Evolutionary conservation across 2,888 invertebrate genomes (phyloP).

Genomic region (Tipula helvola): DNA sequence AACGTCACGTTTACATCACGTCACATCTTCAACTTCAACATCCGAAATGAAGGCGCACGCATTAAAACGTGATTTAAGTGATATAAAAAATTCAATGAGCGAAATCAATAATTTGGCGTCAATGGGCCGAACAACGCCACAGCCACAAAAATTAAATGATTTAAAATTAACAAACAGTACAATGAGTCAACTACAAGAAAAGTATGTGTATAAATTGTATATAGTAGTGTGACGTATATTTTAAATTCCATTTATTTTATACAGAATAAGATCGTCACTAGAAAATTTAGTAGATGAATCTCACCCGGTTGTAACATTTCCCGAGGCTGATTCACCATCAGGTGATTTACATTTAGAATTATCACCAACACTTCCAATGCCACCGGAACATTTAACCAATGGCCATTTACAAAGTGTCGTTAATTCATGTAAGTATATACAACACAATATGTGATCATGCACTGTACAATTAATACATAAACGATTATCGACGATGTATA

Average conservation of each 20-base stretch:
- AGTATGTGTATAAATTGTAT: constrained; percentile 11
- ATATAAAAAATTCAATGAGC: constrained; percentile 63
- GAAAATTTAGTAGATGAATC: constrained; percentile 60
- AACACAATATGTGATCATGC: constrained; percentile 25
- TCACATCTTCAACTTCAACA: constrained; percentile 36
- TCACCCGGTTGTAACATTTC: constrained; percentile 69
- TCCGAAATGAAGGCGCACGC: constrained; percentile 73
- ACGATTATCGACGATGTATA: background rate
- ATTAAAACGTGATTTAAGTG: constrained; percentile 61
- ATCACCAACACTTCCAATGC: constrained; percentile 26
- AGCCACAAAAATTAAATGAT: constrained; percentile 16
- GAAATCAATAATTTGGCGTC: constrained; percentile 65
- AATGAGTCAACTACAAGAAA: constrained; percentile 19
- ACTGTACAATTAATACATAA: background rate
- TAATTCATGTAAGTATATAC: constrained; percentile 11
- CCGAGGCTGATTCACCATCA: constrained; percentile 60
- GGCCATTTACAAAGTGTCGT: constrained; percentile 26
- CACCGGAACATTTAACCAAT: constrained; percentile 34
- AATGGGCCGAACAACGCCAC: constrained; percentile 22
- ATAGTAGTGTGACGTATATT: no score
- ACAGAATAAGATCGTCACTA: constrained; percentile 56
- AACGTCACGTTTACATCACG: constrained; percentile 39
- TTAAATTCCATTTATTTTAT: constrained; percentile 18
- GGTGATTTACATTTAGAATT: constrained; percentile 35
- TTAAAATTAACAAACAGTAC: constrained; percentile 18